Evolutionary conservation across 2,888 invertebrate species (phyloP).

Genomic region (Blastobasis lacticolella): DNA sequence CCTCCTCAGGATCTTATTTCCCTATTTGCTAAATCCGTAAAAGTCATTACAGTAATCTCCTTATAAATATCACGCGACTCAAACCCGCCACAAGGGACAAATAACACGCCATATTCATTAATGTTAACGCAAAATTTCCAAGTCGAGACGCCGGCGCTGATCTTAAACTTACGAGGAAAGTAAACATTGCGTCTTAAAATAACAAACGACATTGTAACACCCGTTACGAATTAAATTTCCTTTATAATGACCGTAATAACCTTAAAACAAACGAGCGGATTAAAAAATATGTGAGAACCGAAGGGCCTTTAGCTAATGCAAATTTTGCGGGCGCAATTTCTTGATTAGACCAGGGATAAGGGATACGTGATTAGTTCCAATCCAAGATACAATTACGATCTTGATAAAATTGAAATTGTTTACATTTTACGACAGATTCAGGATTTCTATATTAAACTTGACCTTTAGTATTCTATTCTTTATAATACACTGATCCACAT

Average conservation of each 20-base stretch:
- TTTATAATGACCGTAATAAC: constrained; percentile 1
- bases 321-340: neutral
- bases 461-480: too few relatives aligned
- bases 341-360: neutral
- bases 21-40: too few relatives aligned
- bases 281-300: neutral
- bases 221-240: too few relatives aligned
- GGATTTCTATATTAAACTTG: too few relatives aligned
- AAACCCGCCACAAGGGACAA: neutral
- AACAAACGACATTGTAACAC: neutral
- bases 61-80: too few relatives aligned
- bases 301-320: neutral
- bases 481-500: too few relatives aligned
- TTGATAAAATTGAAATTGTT: too few relatives aligned
- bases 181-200: constrained; percentile 5
- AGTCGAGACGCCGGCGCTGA: neutral
- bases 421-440: too few relatives aligned
- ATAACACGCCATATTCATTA: constrained; percentile 1
- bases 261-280: constrained; percentile 3
- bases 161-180: constrained; percentile 4
- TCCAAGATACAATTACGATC: too few relatives aligned
- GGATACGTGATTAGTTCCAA: too few relatives aligned
- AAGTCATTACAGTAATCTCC: neutral
- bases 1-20: too few relatives aligned
- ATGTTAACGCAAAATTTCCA: neutral